These are phyloP conservation scores for Cyclophora albipunctata DNA, from an alignment of 2,888 invertebrate genomes.

Conservation along the genomic window DNA sequence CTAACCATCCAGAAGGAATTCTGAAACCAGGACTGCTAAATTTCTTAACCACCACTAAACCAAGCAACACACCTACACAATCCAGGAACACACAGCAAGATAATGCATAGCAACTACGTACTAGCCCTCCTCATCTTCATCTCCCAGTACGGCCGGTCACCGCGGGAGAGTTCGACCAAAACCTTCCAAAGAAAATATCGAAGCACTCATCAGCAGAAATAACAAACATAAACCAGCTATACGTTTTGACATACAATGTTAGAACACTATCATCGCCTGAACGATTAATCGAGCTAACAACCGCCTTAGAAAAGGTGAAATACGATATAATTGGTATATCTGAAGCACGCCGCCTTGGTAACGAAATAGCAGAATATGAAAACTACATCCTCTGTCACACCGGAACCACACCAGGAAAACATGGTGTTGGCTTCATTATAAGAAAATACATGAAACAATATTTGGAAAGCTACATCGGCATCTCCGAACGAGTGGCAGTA, in stretches of 20 bases:
- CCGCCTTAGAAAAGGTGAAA: constrained; percentile 5
- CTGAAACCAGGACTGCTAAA: no score
- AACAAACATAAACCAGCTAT: no score
- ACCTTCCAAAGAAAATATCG: constrained; percentile 11
- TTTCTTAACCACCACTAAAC: no score
- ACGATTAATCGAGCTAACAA: constrained; percentile 5
- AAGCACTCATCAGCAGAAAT: background rate
- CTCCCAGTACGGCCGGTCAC: constrained; percentile 20
- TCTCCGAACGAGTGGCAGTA: constrained; percentile 9
- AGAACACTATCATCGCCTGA: constrained; percentile 4
- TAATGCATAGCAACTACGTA: background rate
- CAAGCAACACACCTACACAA: no score
- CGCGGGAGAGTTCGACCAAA: constrained; percentile 19
- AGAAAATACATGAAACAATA: constrained; percentile 8
- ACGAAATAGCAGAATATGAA: background rate
- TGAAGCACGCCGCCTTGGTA: background rate
- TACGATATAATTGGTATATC: background rate
- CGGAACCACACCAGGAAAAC: constrained; percentile 17
- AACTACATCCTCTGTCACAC: constrained; percentile 17
- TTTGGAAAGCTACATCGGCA: constrained; percentile 4
- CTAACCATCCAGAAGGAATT: no score
- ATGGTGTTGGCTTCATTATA: constrained; percentile 19
- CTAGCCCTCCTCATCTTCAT: constrained; percentile 6
- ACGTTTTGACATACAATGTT: background rate
- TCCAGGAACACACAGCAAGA: no score